Base-by-base conservation (phyloP, 2,888 invertebrate species). In the Drosophila prostipennis region DNA sequence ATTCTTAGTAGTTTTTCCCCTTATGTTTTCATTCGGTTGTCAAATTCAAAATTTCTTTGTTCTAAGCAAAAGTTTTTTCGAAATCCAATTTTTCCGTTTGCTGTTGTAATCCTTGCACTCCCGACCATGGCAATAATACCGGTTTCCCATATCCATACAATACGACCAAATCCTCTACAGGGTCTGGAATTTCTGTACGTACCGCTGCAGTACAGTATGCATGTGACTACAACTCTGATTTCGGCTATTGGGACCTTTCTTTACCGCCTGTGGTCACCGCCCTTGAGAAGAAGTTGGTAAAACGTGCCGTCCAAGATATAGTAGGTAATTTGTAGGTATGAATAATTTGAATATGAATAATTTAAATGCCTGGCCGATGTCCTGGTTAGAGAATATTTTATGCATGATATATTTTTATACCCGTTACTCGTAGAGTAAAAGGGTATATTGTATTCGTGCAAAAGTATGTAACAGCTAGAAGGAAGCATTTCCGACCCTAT, bases 221-320 rank as follows among this genome's bases (percentile, higher is more conserved):
- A 43, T 14, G 26, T 54, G 6, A 59, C 59, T 1, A n/a, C 55
- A 1, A 29, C 37, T 14, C 6, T 59, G 3, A 34, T 73, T 1
- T 37, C 74, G 7, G 10, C 40, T 5, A 52, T 67, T 40, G 59
- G 59, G 11, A 36, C n/a, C 14, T 43, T 73, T 8, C 23, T 71
- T 7, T 46, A 49, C 39, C 48, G 74, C 40, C 43, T 73, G 5
- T 40, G 74, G 74, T 40, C 46, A 16, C 72, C 74, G 10, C 59
- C 74, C 2, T 32, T 72, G 26, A 52, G 65, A 10, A 67, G 59
- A 36, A 14, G 56, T 19, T 45, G 29, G 14, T 32, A 6, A 19
- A 19, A 19, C 19, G 19, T 19, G 19, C 19, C 19, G 19, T 19
- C 19, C 19, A 19, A 19, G 2, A 42, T 10, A 16, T n/a, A n/a